Base-by-base conservation (phyloP, 2,888 invertebrate genomes). In the Troilus luridus region DNA sequence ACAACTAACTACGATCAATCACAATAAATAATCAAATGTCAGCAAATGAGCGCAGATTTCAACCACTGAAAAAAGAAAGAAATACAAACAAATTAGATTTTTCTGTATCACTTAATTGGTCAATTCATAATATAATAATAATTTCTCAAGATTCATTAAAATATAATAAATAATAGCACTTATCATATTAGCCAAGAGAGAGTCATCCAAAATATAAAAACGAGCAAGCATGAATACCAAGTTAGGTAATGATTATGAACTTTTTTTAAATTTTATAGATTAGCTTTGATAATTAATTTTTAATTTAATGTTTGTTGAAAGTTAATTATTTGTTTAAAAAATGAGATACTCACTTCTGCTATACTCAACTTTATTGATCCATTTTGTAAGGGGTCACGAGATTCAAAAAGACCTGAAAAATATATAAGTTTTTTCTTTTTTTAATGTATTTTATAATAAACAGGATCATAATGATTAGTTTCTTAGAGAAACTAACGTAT, bases 341-440 rank as follows among this genome's bases (percentile, higher is more conserved):
- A 88, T 21, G 2, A 88, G 54, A 91, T 92, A 94, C 94, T 94
- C 95, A 97, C 97, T 95, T 98, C 98, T 90, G 97, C 95, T 94
- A 98, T 95, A 94, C 96, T 97, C 93, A 98, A 95, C 95, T 97
- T 98, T 92, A 98, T 96, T 92, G 95, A 96, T 93, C 97, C 97
- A 94, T 97, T 97, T 94, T 97, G 97, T 91, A 97, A 95, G 62
- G 97, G 96, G 94, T 97, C 97, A 94, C 97, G 97, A 92, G 96
- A 95, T 94, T 97, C 97, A 94, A 97, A 96, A 92, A 96, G 95
- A 94, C 95, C 96, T 96, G 93, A 88, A 95, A 88, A 72, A 64
- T 64, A 88, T 21, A 88, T 67, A 56, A 54, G 14, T 17, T 24
- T 24, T 27, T 21, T 85, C 88, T 10, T n/a, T 21, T 85, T 90